These are phyloP conservation scores for Tringa solitaria DNA, from an alignment of 2,113 vertebrate genomes.

Conservation along the genomic window DNA sequence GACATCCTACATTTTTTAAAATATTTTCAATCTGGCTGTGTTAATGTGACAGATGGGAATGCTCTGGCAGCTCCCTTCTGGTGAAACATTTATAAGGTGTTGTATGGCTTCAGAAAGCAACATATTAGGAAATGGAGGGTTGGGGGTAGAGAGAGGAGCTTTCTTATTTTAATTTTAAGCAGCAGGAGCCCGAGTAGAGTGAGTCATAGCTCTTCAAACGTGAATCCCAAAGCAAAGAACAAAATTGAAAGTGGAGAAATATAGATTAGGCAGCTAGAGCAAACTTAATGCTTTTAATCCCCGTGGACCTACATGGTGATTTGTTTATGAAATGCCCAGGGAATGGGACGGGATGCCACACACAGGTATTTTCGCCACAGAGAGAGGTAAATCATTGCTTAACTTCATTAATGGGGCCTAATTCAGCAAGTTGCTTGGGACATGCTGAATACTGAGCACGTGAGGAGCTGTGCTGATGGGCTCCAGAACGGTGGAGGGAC, in stretches of 20 bases:
- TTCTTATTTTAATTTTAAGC: conserved; percentile 45
- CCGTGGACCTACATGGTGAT: neutral
- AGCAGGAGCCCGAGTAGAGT: conserved; percentile 20
- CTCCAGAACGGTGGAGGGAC: neutral
- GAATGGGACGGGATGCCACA: neutral
- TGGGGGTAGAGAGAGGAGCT: neutral
- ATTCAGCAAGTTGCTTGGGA: neutral
- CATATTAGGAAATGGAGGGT: neutral
- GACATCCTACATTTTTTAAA: neutral
- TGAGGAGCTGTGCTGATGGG: neutral
- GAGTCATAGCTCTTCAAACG: conserved; percentile 44
- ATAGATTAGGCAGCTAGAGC: neutral
- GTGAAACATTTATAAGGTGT: conserved; percentile 65
- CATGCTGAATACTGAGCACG: neutral
- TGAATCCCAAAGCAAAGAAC: conserved; percentile 21
- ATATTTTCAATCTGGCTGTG: neutral
- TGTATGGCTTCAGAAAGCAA: conserved; percentile 43
- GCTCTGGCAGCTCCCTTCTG: conserved; percentile 3
- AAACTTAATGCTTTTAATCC: neutral
- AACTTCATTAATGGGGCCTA: neutral
- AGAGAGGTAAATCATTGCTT: neutral
- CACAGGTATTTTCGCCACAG: neutral
- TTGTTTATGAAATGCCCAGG: neutral
- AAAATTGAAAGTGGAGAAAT: neutral
- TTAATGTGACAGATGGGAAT: conserved; percentile 34